A percentile compares a stretch with the other conserved stretches of the same genome.
phyloP scores from a whole-genome alignment of 2,113 vertebrate genomes.

The Corythornis madagascariensis region DNA sequence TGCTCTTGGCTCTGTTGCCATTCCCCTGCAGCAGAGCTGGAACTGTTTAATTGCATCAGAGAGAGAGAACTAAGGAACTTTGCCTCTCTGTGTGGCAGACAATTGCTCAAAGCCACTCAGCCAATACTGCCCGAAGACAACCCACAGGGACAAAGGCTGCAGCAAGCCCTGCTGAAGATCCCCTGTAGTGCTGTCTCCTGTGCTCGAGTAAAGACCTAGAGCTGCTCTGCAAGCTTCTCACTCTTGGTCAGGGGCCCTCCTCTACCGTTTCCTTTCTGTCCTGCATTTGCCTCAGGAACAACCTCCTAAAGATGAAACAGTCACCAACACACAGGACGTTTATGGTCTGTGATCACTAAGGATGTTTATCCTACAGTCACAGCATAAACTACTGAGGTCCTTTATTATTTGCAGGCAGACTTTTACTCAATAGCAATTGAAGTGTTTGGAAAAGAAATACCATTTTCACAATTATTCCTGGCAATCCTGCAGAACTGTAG shows the following conservation, averaged over 20 bases:
- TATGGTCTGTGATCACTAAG: neutral
- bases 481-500: rapidly evolving
- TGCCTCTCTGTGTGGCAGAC: neutral
- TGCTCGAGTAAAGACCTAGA: neutral
- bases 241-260: rapidly evolving
- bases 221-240: neutral
- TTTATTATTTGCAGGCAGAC: neutral
- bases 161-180: neutral
- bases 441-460: neutral
- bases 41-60: neutral
- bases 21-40: neutral
- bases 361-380: neutral
- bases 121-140: neutral
- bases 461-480: neutral
- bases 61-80: neutral
- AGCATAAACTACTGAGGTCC: neutral
- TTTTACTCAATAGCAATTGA: neutral
- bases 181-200: neutral
- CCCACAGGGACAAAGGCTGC: neutral
- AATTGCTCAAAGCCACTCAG: neutral
- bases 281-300: neutral
- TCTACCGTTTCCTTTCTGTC: neutral
- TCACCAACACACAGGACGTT: neutral
- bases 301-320: neutral
- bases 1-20: neutral